Evolutionary conservation across 2,113 vertebrate genomes (phyloP).

Genomic region (Scopus umbretta): DNA sequence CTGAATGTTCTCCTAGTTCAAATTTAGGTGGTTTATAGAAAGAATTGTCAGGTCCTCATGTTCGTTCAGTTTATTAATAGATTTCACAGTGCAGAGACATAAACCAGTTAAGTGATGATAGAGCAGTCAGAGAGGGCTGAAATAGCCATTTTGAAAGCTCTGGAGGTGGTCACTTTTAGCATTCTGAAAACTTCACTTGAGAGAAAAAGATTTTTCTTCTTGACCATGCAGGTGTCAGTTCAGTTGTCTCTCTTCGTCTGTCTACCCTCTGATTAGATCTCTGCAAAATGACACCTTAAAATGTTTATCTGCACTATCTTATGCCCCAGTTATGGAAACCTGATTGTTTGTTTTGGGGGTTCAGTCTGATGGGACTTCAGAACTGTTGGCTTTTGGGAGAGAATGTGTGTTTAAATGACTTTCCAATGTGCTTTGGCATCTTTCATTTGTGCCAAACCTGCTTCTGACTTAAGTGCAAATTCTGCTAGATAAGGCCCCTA

Average conservation of each 20-base stretch:
- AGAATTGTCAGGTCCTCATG: background rate
- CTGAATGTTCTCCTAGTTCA: background rate
- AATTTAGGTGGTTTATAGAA: background rate
- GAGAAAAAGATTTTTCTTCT: background rate
- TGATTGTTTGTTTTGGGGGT: background rate
- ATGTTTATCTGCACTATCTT: background rate
- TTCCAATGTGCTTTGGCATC: background rate
- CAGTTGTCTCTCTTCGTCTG: background rate
- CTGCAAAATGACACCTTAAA: background rate
- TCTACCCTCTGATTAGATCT: background rate
- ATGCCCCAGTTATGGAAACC: background rate
- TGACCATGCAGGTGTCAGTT: background rate
- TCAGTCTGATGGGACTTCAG: background rate
- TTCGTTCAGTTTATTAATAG: background rate
- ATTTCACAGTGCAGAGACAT: background rate
- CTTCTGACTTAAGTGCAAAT: background rate
- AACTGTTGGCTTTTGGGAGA: background rate
- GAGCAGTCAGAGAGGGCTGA: no score
- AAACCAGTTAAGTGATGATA: background rate
- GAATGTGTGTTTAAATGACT: background rate
- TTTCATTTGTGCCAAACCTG: background rate
- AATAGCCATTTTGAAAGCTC: background rate
- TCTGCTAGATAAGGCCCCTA: background rate
- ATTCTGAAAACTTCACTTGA: background rate
- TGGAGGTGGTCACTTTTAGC: background rate